Base-by-base conservation (phyloP, 1,140 invertebrate genomes). In the Delia radicum region DNA sequence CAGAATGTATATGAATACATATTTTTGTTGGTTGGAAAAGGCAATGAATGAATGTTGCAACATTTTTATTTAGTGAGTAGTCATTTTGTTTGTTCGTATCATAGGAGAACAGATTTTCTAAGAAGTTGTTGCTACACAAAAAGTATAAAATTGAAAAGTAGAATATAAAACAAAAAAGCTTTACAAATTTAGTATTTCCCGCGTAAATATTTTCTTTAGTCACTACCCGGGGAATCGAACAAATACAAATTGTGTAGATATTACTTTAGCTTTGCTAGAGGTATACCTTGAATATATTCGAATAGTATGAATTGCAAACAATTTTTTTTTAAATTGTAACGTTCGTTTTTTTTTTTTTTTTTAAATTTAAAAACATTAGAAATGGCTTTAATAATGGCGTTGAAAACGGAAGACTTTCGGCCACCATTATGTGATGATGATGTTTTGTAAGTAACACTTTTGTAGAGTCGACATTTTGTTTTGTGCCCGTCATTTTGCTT, bases 401-500 rank as follows among this genome's bases (percentile, higher is more conserved):
- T 37, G 15, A n/a, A 24, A 42, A 3, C 33, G 21, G 62, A 7
- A 33, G 33, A 7, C 7, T 33, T 33, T 12, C 1, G 42, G 13
- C 75, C 46, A 48, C 46, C 46, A 48, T 48, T 48, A 10, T 37
- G 8, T 37, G 74, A 12, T 5, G 37, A n/a, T n/a, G n/a, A 10
- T 28, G 12, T 75, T 77, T 77, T 78, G 13, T 10, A 7, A 37
- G 13, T 37, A 15, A 48, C n/a, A 48, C 5, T 48, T 18, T n/a
- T 18, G n/a, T 48, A n/a, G 13, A 74, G 77, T 75, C 75, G 79
- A 85, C 83, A 85, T 85, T 85, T 85, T 85, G 83, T 85, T 85
- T 85, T 83, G 81, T 84, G 83, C 83, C 83, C 83, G 83, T 85
- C 83, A 85, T 85, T 85, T 85, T 85, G 83, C 83, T 85, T 85